Evolutionary conservation across 1,140 invertebrate species (phyloP).

Genomic region (Globodera ellingtonae): DNA sequence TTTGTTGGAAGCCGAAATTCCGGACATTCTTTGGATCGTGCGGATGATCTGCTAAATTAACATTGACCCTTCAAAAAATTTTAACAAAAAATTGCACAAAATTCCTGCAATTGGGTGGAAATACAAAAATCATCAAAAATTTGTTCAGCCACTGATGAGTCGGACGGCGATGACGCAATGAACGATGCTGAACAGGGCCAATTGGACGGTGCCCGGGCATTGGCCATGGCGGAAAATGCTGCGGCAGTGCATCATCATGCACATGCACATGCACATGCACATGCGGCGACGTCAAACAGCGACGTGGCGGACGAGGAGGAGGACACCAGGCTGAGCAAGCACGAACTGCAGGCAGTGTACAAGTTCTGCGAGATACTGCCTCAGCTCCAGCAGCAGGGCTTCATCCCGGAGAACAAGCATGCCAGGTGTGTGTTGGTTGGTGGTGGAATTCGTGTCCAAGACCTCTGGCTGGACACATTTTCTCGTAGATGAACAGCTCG

Average conservation of each 20-base stretch:
- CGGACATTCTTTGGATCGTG: too few species aligned
- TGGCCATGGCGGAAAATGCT: constrained; percentile 7
- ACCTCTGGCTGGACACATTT: neutral
- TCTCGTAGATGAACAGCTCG: too few species aligned
- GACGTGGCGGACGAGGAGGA: neutral
- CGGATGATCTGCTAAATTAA: too few species aligned
- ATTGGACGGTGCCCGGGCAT: neutral
- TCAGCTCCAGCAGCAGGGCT: constrained; percentile 13
- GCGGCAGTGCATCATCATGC: neutral
- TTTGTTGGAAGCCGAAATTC: too few species aligned
- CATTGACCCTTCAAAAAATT: too few species aligned
- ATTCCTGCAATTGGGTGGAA: too few species aligned
- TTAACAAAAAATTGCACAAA: too few species aligned
- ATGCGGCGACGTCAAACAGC: neutral
- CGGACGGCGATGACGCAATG: neutral
- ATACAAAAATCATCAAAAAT: neutral
- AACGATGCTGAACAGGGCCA: neutral
- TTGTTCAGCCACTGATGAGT: constrained; percentile 1
- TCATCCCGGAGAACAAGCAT: constrained; percentile 25
- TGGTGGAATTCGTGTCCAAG: neutral
- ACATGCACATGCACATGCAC: too few species aligned
- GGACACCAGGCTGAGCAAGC: constrained; percentile 21
- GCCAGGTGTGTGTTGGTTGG: constrained; percentile 2
- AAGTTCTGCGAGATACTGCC: constrained; percentile 32
- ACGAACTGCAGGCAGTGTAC: constrained; percentile 31